A percentile compares a stretch with the other conserved stretches of the same genome.
Evolutionary conservation across 2,113 vertebrate species (phyloP).

Genomic region (Indicator maculatus): DNA sequence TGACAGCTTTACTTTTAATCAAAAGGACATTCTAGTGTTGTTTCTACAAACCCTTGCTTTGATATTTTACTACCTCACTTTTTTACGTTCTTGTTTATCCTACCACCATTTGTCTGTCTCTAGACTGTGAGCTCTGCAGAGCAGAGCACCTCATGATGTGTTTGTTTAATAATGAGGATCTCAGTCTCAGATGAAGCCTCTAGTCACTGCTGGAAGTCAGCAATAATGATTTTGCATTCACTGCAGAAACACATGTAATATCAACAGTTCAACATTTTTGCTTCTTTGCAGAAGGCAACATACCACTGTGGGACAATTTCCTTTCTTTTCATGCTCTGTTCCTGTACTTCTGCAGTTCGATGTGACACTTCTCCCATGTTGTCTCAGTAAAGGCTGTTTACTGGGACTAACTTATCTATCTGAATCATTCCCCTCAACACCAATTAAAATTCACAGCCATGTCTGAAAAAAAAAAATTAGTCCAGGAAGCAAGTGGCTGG

Average conservation of each 20-base stretch:
- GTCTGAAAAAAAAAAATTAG: not conserved
- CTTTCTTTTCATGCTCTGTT: not conserved
- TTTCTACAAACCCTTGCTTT: constrained; percentile 40
- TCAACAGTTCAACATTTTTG: not conserved
- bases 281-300: not conserved
- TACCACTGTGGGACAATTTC: not conserved
- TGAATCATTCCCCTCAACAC: not conserved
- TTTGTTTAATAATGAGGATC: constrained; percentile 19
- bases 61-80: constrained; percentile 17
- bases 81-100: constrained; percentile 11
- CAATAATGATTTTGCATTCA: not conserved
- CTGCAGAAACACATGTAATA: not conserved
- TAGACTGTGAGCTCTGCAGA: not conserved
- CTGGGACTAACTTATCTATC: not conserved
- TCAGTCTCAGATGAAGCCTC: not conserved
- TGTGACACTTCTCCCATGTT: not conserved
- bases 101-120: not conserved
- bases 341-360: not conserved
- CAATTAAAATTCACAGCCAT: not conserved
- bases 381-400: not conserved
- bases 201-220: constrained; percentile 4
- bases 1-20: constrained; percentile 33
- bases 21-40: not conserved
- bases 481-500: not conserved
- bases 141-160: not conserved